Base-by-base conservation (phyloP, 2,888 invertebrate species). In the Sminthurinus aureus region DNA sequence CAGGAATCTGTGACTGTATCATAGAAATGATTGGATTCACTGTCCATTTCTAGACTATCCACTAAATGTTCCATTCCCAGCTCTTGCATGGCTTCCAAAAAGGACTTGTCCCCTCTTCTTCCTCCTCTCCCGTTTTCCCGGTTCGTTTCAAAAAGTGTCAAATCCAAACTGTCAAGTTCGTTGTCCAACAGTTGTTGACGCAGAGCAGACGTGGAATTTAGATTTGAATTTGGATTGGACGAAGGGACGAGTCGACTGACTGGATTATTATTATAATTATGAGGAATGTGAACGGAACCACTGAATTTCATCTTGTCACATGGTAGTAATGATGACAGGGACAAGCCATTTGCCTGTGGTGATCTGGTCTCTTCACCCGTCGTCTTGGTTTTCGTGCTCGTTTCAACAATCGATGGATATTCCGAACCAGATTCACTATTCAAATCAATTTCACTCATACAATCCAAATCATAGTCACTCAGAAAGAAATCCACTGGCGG, bases 131-230 rank as follows among this genome's bases (percentile, higher is more conserved):
- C 74, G 3, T 83, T 82, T 13, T 85, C 85, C 0, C 84, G 64
- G 22, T 52, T n/a, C 0, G 79, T 76, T 90, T 94, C 94, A 90
- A 94, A 94, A 88, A 94, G 90, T 85, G 93, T 91, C 89, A 94
- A 91, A 90, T 94, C 94, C 88, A 94, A 91, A 86, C 93, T 93
- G 87, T 93, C 93, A 93, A 94, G 93, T 90, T 94, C 93, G 85
- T 88, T 88, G 12, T 89, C 88, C 0, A 83, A 26, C 11, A 71
- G 18, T 66, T 67, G 66, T 22, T 4, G 1, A 24, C 2, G 9
- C 8, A 2, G 2, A 22, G 0, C 12, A 12, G 75, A 51, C 0
- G 51, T 71, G 26, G 4, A 22, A n/a, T n/a, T n/a, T n/a, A n/a
- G 67, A 67, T 64, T 15, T 38, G 38, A 38, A 38, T 38, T 38